Conservation (phyloP, 2,113 vertebrate genomes). For the Tenrec ecaudatus region DNA sequence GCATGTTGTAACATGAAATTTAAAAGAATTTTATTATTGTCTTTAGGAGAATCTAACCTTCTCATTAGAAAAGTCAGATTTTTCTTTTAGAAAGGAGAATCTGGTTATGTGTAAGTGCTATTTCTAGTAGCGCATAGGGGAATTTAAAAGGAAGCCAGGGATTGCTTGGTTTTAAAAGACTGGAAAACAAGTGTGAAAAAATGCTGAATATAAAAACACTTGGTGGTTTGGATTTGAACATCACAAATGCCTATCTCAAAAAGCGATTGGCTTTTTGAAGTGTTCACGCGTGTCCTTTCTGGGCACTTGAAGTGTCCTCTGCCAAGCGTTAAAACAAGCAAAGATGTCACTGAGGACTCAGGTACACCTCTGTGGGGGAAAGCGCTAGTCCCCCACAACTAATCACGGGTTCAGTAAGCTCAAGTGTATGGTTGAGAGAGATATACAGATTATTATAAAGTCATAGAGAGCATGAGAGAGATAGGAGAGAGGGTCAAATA, state of each 20-base stretch:
- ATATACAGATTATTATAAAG: too few species aligned
- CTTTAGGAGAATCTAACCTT: neutral
- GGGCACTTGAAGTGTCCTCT: too few species aligned
- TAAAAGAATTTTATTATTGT: neutral
- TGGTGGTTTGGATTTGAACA: neutral
- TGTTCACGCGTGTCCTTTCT: too few species aligned
- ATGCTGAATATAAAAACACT: neutral
- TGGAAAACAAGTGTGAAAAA: neutral
- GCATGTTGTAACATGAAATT: neutral
- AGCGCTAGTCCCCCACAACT: too few species aligned
- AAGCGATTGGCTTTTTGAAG: too few species aligned
- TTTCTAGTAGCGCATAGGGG: neutral
- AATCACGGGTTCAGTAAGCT: too few species aligned
- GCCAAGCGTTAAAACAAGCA: too few species aligned
- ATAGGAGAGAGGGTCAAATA: too few species aligned
- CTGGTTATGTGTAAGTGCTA: neutral
- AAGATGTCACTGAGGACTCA: too few species aligned
- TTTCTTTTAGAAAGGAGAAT: constrained; percentile 13
- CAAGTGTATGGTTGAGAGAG: too few species aligned
- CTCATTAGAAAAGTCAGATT: neutral
- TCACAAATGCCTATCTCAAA: neutral
- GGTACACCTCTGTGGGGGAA: too few species aligned
- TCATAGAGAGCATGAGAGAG: too few species aligned
- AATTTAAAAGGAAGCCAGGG: neutral
- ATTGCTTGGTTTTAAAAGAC: neutral